These are phyloP conservation scores for Thaleichthys pacificus DNA, from an alignment of 2,797 vertebrate genomes.

Conservation along the genomic window DNA sequence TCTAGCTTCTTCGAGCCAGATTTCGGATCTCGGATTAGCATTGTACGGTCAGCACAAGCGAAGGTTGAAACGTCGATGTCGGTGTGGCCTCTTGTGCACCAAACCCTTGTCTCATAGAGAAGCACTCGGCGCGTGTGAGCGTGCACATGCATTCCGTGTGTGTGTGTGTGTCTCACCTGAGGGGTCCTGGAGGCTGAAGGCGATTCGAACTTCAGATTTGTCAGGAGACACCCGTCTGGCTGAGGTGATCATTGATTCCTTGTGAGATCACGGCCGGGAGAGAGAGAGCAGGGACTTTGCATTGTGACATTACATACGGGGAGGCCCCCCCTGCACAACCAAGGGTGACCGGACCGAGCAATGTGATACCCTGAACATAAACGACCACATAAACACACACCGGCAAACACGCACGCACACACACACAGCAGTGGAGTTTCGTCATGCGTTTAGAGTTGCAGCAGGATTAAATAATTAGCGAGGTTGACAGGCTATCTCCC, in stretches of 20 bases:
- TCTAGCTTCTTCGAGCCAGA: no score
- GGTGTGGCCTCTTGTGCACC: no score
- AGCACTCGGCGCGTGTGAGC: slow-evolving; percentile 16
- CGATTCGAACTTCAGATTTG: slow-evolving; percentile 91
- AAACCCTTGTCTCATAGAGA: no score
- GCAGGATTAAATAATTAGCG: slow-evolving; percentile 71
- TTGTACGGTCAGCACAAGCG: no score
- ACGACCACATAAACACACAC: slow-evolving; percentile 17
- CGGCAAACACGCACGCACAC: slow-evolving; percentile 10
- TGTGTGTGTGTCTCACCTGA: slow-evolving; percentile 76
- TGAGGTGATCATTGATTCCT: slow-evolving; percentile 98
- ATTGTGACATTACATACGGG: slow-evolving; percentile 18
- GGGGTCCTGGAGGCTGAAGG: slow-evolving; percentile 91
- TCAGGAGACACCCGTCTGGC: slow-evolving; percentile 92
- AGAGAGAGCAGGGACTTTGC: slow-evolving; percentile 26
- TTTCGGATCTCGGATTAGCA: no score
- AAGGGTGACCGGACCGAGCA: background rate
- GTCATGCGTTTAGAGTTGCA: slow-evolving; percentile 65
- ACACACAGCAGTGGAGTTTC: slow-evolving; percentile 40
- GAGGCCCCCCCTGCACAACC: background rate
- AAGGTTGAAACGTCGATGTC: no score
- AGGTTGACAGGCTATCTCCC: slow-evolving; percentile 56
- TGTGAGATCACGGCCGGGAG: slow-evolving; percentile 33
- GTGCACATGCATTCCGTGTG: slow-evolving; percentile 12
- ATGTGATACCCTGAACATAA: slow-evolving; percentile 14